These are phyloP conservation scores for Origma solitaria DNA, from an alignment of 2,113 vertebrate genomes.

Conservation along the genomic window DNA sequence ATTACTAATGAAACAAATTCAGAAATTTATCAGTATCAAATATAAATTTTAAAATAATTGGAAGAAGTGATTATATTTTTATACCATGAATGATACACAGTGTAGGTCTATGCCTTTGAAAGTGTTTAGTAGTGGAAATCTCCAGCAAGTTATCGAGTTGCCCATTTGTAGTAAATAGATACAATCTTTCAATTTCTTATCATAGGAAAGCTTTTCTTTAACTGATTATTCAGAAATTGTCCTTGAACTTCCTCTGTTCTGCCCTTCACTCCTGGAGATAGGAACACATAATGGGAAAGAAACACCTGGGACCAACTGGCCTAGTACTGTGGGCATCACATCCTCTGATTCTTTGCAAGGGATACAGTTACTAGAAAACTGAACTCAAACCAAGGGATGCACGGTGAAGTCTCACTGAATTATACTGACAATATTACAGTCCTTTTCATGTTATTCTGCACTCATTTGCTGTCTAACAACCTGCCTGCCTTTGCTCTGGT, in stretches of 20 bases:
- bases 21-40: not conserved
- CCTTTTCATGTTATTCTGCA: not conserved
- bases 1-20: not conserved
- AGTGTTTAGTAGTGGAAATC: not conserved
- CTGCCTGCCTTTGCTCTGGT: not conserved
- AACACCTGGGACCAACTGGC: constrained; percentile 14
- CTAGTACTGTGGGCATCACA: not conserved
- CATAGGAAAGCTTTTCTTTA: not conserved
- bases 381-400: not conserved
- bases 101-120: not conserved
- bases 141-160: not conserved
- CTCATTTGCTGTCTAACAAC: not conserved
- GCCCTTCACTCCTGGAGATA: not conserved
- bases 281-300: not conserved
- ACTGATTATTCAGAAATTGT: not conserved
- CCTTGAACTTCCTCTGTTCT: not conserved
- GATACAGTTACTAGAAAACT: not conserved
- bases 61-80: not conserved
- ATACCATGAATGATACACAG: not conserved
- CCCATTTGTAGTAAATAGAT: not conserved
- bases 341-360: not conserved
- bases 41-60: not conserved
- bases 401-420: not conserved
- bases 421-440: not conserved
- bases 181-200: not conserved